A percentile compares a stretch with the other conserved stretches of the same genome.
phyloP scores from a whole-genome alignment of 2,888 invertebrate genomes.

The Pachliopta kotzebuea region DNA sequence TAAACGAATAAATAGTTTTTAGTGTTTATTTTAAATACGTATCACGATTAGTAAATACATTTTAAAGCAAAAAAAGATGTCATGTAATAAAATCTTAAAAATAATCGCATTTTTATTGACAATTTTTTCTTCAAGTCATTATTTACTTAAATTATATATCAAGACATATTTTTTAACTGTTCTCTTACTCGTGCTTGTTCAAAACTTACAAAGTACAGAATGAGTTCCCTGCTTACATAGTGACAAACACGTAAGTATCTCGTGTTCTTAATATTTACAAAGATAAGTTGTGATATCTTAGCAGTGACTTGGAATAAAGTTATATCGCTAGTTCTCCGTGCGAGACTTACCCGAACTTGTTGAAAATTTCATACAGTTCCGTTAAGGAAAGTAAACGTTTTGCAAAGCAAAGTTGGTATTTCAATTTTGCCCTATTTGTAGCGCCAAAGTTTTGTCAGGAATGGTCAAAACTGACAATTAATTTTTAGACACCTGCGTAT shows the following conservation, averaged over 20 bases:
- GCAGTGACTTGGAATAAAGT: constrained; percentile 38
- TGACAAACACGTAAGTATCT: constrained; percentile 19
- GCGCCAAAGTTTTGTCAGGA: neutral
- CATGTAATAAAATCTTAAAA: no score
- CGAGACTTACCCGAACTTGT: constrained; percentile 24
- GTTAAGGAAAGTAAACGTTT: constrained; percentile 27
- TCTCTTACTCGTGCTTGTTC: neutral
- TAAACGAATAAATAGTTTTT: no score
- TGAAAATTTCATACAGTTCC: constrained; percentile 24
- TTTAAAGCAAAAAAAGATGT: no score
- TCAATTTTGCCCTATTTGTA: constrained; percentile 17
- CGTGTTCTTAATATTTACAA: constrained; percentile 35
- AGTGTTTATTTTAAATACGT: no score
- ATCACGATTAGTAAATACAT: no score
- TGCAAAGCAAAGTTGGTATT: constrained; percentile 22
- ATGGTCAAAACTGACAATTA: neutral
- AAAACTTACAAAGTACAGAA: neutral
- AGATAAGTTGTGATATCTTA: constrained; percentile 38
- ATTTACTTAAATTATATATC: no score
- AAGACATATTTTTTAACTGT: neutral
- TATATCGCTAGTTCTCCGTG: constrained; percentile 20
- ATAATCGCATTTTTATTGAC: no score
- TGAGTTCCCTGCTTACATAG: constrained; percentile 17
- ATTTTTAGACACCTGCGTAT: neutral
- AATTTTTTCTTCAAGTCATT: no score